phyloP scores from a whole-genome alignment of 2,888 invertebrate species.

The Drosophila peninsularis region DNA sequence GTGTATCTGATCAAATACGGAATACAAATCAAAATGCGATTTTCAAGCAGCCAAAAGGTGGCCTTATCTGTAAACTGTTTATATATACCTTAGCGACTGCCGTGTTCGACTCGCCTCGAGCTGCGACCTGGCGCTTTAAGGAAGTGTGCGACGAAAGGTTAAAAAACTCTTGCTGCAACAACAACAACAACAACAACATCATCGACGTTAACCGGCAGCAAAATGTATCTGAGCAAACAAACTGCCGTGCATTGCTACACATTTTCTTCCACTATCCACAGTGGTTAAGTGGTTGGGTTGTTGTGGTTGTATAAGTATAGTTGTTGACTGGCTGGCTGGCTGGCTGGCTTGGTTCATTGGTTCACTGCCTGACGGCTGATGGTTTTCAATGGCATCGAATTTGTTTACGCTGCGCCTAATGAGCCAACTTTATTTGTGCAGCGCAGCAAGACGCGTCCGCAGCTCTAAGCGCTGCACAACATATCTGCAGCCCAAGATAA shows the following conservation, averaged over 20 bases:
- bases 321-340: conserved; percentile 18
- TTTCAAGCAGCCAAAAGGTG: conserved; percentile 69
- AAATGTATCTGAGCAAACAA: conserved; percentile 76
- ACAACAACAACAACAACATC: conserved; percentile 20
- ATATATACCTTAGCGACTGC: conserved; percentile 13
- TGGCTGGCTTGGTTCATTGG: conserved; percentile 26
- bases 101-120: conserved; percentile 5
- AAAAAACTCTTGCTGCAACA: conserved; percentile 71
- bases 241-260: conserved; percentile 62
- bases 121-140: conserved; percentile 55
- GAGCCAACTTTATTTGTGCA: conserved; percentile 67
- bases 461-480: conserved; percentile 22
- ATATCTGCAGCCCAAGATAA: conserved; percentile 7
- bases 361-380: conserved; percentile 34
- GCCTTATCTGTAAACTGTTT: conserved; percentile 55
- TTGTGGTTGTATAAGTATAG: conserved; percentile 11
- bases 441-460: conserved; percentile 57
- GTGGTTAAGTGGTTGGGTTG: conserved; percentile 35
- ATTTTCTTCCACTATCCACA: conserved; percentile 47
- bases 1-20: conserved; percentile 80
- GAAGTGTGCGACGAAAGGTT: conserved; percentile 60
- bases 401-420: conserved; percentile 75
- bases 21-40: conserved; percentile 84
- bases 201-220: conserved; percentile 52
- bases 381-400: conserved; percentile 56